Conservation (phyloP, 2,113 vertebrate genomes). For the Rhagologus leucostigma region DNA sequence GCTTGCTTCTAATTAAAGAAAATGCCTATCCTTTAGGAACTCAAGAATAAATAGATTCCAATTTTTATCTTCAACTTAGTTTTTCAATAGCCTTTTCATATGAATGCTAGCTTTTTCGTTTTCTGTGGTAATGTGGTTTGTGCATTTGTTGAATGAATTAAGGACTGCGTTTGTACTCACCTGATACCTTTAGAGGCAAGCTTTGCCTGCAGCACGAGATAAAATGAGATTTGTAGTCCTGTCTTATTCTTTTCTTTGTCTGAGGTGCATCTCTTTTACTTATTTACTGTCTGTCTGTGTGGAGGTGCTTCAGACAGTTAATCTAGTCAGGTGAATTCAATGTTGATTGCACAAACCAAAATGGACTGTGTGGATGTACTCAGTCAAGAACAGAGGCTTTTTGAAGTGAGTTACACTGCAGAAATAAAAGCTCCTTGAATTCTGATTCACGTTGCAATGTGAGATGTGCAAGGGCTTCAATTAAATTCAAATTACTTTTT, state of each 20-base stretch:
- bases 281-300: not conserved
- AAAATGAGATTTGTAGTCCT: not conserved
- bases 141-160: not conserved
- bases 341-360: not conserved
- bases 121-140: not conserved
- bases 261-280: not conserved
- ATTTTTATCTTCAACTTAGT: not conserved
- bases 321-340: not conserved
- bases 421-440: slow-evolving; percentile 11
- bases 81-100: not conserved
- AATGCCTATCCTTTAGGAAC: not conserved
- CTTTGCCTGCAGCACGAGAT: not conserved
- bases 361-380: not conserved
- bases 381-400: not conserved
- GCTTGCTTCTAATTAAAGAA: slow-evolving; percentile 52
- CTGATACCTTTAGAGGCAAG: not conserved
- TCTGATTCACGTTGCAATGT: not conserved
- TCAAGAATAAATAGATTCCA: not conserved
- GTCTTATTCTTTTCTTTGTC: not conserved
- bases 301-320: not conserved
- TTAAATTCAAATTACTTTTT: not conserved
- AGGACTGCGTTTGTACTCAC: not conserved
- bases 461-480: not conserved
- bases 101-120: not conserved
- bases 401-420: not conserved